Evolutionary conservation across 2,797 vertebrate genomes (phyloP), one percentile per base, ranked within the genome.

Genomic region (Melanotaenia parkinsoni): DNA sequence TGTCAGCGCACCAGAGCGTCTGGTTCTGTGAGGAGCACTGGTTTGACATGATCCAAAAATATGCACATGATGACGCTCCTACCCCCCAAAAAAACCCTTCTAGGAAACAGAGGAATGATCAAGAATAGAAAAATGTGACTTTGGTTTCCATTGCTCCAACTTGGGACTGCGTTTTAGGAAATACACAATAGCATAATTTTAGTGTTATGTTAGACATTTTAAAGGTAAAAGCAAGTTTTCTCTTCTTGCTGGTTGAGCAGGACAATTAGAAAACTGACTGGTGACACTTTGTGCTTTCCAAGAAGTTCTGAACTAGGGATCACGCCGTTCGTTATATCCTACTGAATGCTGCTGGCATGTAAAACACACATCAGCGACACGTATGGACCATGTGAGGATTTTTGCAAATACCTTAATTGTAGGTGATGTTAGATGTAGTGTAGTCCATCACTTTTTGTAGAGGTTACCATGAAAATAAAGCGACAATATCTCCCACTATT

Each of bases 51-150:
- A 67, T 80, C 79, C 79, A 75, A 84, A 90, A 86, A 86, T 76
- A 88, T 91, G 64, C 70, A 72, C 86, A 86, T 76, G 80, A 87
- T 65, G 65, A 75, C 50, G 76, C 63, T 82, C 70, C 73, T 20
- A 54, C 38, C 74, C 50, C 45, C 40, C 1, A 16, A 43, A 76
- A 83, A 68, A 18, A 22, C 70, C 74, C 82, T 89, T 89, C 88
- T 80, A 89, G 84, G 85, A 92, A 89, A 85, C 58, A 1, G 72
- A 50, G 40, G 0, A 20, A 77, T 69, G 64, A 83, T 87, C 63
- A 70, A 77, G 70, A 88, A 81, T 79, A 83, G 74, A 89, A 86
- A 90, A 86, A 86, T 82, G 67, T 84, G 76, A 80, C 81, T 84
- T 77, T 79, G 80, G 58, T 88, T 90, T 86, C 81, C 77, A 72